A percentile compares a stretch with the other conserved stretches of the same genome.
Evolutionary conservation across 2,113 vertebrate species (phyloP).

Genomic region (Dermatemys mawii): DNA sequence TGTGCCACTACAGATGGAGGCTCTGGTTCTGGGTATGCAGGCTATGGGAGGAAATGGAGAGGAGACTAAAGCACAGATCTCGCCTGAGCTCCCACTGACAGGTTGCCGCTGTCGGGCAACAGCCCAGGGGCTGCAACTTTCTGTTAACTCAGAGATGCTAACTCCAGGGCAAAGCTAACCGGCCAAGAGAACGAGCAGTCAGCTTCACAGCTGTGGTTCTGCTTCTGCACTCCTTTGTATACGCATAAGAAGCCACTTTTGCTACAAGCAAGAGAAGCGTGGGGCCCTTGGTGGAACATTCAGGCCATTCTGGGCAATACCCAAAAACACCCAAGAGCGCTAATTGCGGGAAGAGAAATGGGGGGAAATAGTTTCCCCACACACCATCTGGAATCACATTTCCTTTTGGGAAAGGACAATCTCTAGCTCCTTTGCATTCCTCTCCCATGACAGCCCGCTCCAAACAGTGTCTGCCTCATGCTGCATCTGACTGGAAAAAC

Average conservation of each 20-base stretch:
- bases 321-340: neutral
- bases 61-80: neutral
- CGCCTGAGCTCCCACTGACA: neutral
- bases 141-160: neutral
- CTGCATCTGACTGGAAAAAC: neutral
- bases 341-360: neutral
- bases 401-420: neutral
- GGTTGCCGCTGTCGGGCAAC: neutral
- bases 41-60: neutral
- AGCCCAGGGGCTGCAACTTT: neutral
- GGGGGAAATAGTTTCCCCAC: neutral
- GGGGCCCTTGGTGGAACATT: neutral
- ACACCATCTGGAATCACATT: neutral
- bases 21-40: constrained; percentile 67
- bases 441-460: neutral
- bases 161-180: neutral
- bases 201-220: neutral
- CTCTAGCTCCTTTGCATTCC: neutral
- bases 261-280: neutral
- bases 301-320: neutral
- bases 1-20: constrained; percentile 33
- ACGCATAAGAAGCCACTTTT: neutral
- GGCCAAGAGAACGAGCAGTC: neutral
- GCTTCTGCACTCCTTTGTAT: neutral
- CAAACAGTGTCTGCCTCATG: neutral